A percentile compares a stretch with the other conserved stretches of the same genome.
Conservation (phyloP, 2,797 vertebrate genomes). For the Hypotaenidia okinawae region DNA sequence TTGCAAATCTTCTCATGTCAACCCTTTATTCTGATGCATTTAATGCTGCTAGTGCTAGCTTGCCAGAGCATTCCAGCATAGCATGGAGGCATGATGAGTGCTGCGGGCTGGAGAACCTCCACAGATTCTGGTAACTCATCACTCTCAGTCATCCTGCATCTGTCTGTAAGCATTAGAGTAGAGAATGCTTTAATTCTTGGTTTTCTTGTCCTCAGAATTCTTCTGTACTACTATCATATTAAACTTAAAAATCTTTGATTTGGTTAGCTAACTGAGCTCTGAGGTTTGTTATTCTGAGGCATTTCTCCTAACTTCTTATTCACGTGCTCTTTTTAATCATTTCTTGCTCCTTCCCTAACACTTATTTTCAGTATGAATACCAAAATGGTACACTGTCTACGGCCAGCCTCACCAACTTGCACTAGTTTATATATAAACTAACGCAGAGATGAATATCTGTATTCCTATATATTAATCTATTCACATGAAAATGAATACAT, state of each 20-base stretch:
- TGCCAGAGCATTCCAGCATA: background rate
- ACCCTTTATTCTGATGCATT: background rate
- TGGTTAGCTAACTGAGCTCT: background rate
- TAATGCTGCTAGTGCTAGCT: background rate
- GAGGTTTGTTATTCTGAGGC: background rate
- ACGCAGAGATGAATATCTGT: background rate
- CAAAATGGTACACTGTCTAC: background rate
- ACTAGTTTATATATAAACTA: background rate
- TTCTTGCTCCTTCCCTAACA: background rate
- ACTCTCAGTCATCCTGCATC: background rate
- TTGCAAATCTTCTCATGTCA: background rate
- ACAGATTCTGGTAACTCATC: background rate
- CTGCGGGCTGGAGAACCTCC: background rate
- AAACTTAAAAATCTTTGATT: background rate
- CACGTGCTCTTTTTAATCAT: background rate
- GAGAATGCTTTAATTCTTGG: background rate
- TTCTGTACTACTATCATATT: background rate
- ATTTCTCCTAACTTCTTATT: background rate
- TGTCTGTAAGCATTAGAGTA: background rate
- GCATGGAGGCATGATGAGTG: accelerated
- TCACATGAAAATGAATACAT: background rate
- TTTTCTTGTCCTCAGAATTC: background rate
- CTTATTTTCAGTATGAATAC: background rate
- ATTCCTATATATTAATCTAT: background rate
- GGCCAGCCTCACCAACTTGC: background rate